A percentile compares a stretch with the other conserved stretches of the same genome.
These are phyloP conservation scores for Siphlonurus alternatus DNA, from an alignment of 2,888 invertebrate genomes.

Conservation along the genomic window DNA sequence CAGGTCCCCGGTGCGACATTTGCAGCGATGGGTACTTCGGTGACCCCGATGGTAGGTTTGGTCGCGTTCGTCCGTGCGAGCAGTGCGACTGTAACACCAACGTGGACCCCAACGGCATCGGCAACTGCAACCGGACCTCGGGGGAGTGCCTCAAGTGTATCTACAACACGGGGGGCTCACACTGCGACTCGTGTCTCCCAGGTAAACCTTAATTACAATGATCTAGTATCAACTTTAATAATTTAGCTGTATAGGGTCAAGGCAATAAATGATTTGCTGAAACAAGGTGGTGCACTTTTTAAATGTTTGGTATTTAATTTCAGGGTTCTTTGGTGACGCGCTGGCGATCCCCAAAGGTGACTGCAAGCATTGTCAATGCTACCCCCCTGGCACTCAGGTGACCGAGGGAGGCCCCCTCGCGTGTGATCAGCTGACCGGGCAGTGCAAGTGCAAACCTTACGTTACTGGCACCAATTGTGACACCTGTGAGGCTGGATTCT, in stretches of 20 bases:
- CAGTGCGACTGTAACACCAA: conserved; percentile 88
- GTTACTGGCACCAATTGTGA: conserved; percentile 71
- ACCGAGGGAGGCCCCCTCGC: conserved; percentile 50
- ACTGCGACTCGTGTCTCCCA: conserved; percentile 82
- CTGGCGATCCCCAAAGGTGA: conserved; percentile 79
- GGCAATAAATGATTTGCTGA: no score
- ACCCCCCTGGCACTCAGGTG: conserved; percentile 62
- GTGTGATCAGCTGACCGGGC: conserved; percentile 67
- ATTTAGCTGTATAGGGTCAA: not conserved
- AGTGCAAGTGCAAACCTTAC: conserved; percentile 63
- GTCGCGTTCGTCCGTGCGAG: conserved; percentile 50
- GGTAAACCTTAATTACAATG: conserved; percentile 32
- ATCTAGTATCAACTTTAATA: not conserved
- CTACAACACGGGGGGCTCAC: conserved; percentile 79
- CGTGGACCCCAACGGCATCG: conserved; percentile 87
- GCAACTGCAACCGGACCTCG: conserved; percentile 90
- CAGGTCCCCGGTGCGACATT: conserved; percentile 74
- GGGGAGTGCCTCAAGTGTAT: conserved; percentile 96
- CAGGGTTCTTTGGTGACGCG: conserved; percentile 87
- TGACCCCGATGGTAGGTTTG: conserved; percentile 58
- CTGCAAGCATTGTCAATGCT: conserved; percentile 77
- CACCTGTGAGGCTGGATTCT: conserved; percentile 69
- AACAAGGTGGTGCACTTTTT: not conserved
- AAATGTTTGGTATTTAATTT: no score
- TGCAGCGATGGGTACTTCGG: conserved; percentile 95